phyloP scores from a whole-genome alignment of 2,113 vertebrate genomes.

The Pundamilia nyererei region DNA sequence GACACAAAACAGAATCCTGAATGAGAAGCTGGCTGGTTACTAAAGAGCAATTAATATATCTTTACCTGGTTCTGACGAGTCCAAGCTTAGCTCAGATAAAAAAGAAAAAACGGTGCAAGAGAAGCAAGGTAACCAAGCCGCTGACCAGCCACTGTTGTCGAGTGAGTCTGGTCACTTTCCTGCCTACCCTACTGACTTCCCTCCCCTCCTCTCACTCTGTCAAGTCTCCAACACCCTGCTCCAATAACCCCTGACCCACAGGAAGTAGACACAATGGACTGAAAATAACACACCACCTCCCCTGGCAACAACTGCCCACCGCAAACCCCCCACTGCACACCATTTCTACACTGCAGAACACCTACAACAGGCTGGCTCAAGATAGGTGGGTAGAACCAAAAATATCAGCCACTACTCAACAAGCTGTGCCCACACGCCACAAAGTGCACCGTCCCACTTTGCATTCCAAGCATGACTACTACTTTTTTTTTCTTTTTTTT shows the following conservation, averaged over 20 bases:
- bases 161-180: conserved; percentile 70
- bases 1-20: neutral
- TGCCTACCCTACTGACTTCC: conserved; percentile 61
- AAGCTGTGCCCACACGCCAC: conserved; percentile 10
- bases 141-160: conserved; percentile 42
- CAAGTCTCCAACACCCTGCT: conserved; percentile 81
- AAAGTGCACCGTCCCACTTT: neutral
- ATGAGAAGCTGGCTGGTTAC: neutral
- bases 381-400: conserved; percentile 42
- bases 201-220: conserved; percentile 59
- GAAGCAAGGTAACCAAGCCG: conserved; percentile 12
- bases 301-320: conserved; percentile 62
- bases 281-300: conserved; percentile 85
- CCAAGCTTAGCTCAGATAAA: conserved; percentile 21
- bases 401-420: conserved; percentile 29
- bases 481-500: neutral
- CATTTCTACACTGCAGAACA: conserved; percentile 11
- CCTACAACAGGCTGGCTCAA: conserved; percentile 13
- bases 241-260: conserved; percentile 89
- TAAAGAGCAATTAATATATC: neutral
- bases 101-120: neutral
- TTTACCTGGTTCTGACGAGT: conserved; percentile 56
- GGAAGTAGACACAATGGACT: conserved; percentile 93
- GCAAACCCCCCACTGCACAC: conserved; percentile 30
- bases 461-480: neutral